Base-by-base conservation (phyloP, 2,888 invertebrate species). In the Pantelozetes paolii region DNA sequence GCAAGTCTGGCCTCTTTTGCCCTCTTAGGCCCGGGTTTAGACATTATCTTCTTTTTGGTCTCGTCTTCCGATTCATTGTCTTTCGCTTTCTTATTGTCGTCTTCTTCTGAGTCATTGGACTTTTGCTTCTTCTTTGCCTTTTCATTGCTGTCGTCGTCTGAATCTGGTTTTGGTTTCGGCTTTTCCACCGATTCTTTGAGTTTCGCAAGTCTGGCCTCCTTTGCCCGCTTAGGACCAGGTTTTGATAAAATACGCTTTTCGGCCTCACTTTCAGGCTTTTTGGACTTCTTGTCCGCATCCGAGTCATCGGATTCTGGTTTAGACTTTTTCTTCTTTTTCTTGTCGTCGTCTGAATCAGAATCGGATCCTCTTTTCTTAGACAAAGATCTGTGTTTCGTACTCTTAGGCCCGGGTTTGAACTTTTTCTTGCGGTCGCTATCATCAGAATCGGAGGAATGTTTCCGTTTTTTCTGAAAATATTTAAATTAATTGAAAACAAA, bases 1-100 rank as follows among this genome's bases (percentile, higher is more conserved):
- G 15, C 18, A n/a, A 50, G 50, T 50, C 50, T 50, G 28, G 57
- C 57, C 57, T 59, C 57, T 26, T 59, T 59, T 5, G 28, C 57
- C 20, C 57, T 23, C 26, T 28, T 59, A 15, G 62, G 62, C 6
- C 30, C 62, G 30, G 62, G 62, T 30, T 15, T 28, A 2, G 62
- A 62, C 32, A 30, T 30, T 3, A 30, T 32, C 18, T 32, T 62
- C 62, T 32, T 32, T 26, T 62, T 26, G 32, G 9, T 32, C 18
- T 62, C 30, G 30, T 9, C 26, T 15, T 62, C 62, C 28, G n/a
- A n/a, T n/a, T n/a, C n/a, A n/a, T n/a, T n/a, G n/a, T n/a, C n/a
- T n/a, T n/a, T n/a, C n/a, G n/a, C n/a, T n/a, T n/a, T n/a, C n/a
- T n/a, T n/a, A n/a, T n/a, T n/a, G n/a, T n/a, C n/a, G n/a, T n/a